Base-by-base conservation (phyloP, 2,113 vertebrate genomes). In the Corvus hawaiiensis region DNA sequence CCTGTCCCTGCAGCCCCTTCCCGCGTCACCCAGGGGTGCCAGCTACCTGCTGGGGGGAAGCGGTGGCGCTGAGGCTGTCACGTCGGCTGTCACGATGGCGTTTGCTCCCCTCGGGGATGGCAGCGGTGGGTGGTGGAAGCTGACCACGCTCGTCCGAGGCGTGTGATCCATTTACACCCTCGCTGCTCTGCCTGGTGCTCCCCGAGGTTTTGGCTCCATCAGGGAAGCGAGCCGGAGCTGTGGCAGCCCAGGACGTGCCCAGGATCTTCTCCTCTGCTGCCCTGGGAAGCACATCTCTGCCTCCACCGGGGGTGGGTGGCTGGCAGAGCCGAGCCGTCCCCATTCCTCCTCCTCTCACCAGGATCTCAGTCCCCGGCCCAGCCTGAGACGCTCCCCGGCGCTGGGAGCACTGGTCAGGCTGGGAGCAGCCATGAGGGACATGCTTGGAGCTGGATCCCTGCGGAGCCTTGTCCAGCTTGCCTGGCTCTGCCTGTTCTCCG, bases 401-500 rank as follows among this genome's bases (percentile, higher is more conserved):
- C 54, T 22, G 59, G 76, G 48, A 89, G 23, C 69, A 2, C 69
- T 13, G 58, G 48, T 28, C 9, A 1, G 66, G 71, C 68, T 9
- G 21, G n/a, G n/a, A 59, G 4, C 89, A 69, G 58, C 73, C 74
- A 89, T 94, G 94, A 66, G 68, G 80, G 71, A 58, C 1, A 0
- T 4, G 44, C 32, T 39, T 1, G 6, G 71, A 18, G 39, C 55
- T 4, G 22, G 62, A 46, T 81, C 10, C 39, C 7, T 19, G 11
- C 18, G 7, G 27, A 96, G 66, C 72, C 67, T 93, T 2, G 26
- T 95, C 44, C 91, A 17, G 0, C 77, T 97, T 1, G 44, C 73
- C 83, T 97, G 93, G 91, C 51, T 97, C 89, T 96, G 83, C 56
- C 80, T 96, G 10, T 20, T 96, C 59, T 93, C 78, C 1, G 18